Evolutionary conservation across 1,140 invertebrate species (phyloP).

Genomic region (Cheumatopsyche charites): DNA sequence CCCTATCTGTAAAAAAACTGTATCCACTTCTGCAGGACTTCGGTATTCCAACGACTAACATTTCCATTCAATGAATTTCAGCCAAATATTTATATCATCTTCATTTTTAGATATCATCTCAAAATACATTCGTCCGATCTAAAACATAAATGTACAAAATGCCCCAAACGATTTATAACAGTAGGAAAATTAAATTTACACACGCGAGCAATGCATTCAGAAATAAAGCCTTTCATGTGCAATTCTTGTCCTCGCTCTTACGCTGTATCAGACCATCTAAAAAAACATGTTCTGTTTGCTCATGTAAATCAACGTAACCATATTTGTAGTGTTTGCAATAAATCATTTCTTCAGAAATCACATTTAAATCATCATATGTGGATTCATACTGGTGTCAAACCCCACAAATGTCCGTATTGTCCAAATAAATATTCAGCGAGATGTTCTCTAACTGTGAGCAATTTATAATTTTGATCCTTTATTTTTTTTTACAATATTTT

Average conservation of each 20-base stretch:
- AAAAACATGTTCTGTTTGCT: slow-evolving; percentile 31
- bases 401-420: slow-evolving; percentile 36
- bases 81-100: neutral
- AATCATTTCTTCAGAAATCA: slow-evolving; percentile 42
- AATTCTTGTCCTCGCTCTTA: slow-evolving; percentile 26
- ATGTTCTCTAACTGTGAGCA: slow-evolving; percentile 38
- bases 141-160: slow-evolving; percentile 21
- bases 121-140: slow-evolving; percentile 33
- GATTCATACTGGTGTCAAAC: slow-evolving; percentile 42
- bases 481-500: neutral
- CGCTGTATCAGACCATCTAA: slow-evolving; percentile 37
- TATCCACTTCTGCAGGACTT: slow-evolving; percentile 36
- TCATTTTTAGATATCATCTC: slow-evolving; percentile 40
- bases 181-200: slow-evolving; percentile 27
- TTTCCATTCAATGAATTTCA: neutral
- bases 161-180: slow-evolving; percentile 36
- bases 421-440: slow-evolving; percentile 41
- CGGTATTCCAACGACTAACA: slow-evolving; percentile 23
- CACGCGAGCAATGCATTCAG: slow-evolving; percentile 31
- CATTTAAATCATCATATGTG: slow-evolving; percentile 45
- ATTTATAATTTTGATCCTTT: too few relatives aligned
- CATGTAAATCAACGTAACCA: slow-evolving; percentile 34
- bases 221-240: slow-evolving; percentile 26
- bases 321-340: slow-evolving; percentile 33
- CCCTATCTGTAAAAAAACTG: slow-evolving; percentile 39